phyloP scores from a whole-genome alignment of 2,888 invertebrate species.

The Acrocera orbiculus region DNA sequence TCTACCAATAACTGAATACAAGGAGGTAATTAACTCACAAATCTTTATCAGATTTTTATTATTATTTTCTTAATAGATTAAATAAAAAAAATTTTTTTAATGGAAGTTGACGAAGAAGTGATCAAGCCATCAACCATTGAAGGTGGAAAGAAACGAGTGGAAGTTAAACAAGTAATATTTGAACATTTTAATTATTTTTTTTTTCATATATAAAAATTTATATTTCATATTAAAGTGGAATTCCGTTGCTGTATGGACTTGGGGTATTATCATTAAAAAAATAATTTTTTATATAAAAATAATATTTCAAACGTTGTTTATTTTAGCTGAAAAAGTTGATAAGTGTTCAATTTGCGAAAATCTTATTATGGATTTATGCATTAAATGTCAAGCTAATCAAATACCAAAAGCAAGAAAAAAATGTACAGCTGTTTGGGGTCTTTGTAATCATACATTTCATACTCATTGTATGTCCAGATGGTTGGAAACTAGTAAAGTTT shows the following conservation, averaged over 20 bases:
- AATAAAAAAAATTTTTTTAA: no score
- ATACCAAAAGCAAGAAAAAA: slow-evolving; percentile 97
- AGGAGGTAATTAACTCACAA: no score
- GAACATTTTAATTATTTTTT: slow-evolving; percentile 10
- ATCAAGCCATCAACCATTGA: slow-evolving; percentile 79
- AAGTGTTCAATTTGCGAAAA: slow-evolving; percentile 99
- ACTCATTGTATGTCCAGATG: slow-evolving; percentile 99
- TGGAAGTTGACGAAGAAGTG: slow-evolving; percentile 91
- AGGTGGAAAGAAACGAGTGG: slow-evolving; percentile 89
- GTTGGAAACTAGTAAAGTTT: slow-evolving; percentile 99
- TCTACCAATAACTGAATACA: no score
- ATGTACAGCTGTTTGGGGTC: slow-evolving; percentile 99
- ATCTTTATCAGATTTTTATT: no score
- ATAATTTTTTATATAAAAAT: no score
- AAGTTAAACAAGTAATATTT: slow-evolving; percentile 78
- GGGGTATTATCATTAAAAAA: slow-evolving; percentile 75
- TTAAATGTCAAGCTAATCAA: slow-evolving; percentile 97
- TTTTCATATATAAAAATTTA: no score
- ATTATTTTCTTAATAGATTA: no score
- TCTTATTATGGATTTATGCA: slow-evolving; percentile 99
- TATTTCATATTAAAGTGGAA: slow-evolving; percentile 69
- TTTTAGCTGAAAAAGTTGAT: slow-evolving; percentile 90
- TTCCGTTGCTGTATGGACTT: slow-evolving; percentile 98
- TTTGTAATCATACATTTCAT: slow-evolving; percentile 99
- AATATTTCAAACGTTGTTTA: no score